Evolutionary conservation across 1,140 invertebrate genomes (phyloP), one percentile per base, ranked within the genome.

Genomic region (Anastrepha ludens): DNA sequence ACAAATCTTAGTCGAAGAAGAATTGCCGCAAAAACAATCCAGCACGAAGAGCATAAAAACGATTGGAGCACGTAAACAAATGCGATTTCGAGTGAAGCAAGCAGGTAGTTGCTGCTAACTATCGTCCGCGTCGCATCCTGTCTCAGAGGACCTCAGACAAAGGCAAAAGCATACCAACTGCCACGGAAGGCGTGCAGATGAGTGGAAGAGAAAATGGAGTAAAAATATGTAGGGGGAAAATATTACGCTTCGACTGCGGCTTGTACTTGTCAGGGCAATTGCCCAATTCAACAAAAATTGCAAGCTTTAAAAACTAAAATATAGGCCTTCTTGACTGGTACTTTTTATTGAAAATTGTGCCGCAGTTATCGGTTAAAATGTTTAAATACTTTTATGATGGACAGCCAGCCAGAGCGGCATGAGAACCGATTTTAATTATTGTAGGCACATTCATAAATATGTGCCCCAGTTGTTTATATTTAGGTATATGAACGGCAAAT

Each of bases 11-110:
- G 60, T 13, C 8, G 60, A 62, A 11, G 41, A 5, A 47, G 67
- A 3, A 67, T n/a, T 3, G n/a, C n/a, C 13, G 7, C 13, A 58
- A 58, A 58, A 58, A 58, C 55, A 58, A 62, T 17, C 17, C 60
- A 62, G 60, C 60, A 62, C 60, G 60, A 4, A 4, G 60, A 2
- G 65, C 65, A 29, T 9, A 70, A 70, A 70, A 70, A 44, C 41
- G 67, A 11, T 74, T 44, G 67, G 39, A 44, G 67, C 67, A 47
- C 67, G 67, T 47, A 74, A 74, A 74, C 67, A 74, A 74, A 47
- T 74, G 15, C 41, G 41, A 15, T 74, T 17, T 15, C 39, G 44
- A 74, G 67, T 70, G 67, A 9, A 4, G 29, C 11, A 3, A 39
- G 39, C 11, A 11, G 67, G 39, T 5, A 55, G 2, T 55, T 55